These are phyloP conservation scores for Agelaius phoeniceus DNA, from an alignment of 2,113 vertebrate genomes.

Conservation along the genomic window DNA sequence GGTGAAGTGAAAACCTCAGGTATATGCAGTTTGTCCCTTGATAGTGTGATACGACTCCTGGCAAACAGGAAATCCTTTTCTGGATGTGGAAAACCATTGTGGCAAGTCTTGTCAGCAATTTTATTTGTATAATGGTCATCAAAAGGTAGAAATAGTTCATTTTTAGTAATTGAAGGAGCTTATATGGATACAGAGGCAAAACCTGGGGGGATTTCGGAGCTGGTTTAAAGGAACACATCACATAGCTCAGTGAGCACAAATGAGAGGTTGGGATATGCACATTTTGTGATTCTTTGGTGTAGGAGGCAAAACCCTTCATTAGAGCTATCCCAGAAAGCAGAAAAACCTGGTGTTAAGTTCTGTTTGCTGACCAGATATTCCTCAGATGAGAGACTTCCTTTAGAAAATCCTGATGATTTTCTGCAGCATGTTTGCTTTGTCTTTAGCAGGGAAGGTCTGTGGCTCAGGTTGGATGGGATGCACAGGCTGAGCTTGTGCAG, in stretches of 20 bases:
- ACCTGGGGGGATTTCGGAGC: background rate
- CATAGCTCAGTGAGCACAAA: background rate
- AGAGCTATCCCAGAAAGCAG: background rate
- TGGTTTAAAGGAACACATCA: conserved; percentile 1
- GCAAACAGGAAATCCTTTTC: background rate
- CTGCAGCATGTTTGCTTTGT: background rate
- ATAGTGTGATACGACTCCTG: background rate
- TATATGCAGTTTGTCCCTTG: background rate
- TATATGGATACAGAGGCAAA: background rate
- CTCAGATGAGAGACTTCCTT: background rate
- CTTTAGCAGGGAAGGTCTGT: background rate
- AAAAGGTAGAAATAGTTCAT: background rate
- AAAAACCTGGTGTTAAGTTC: background rate
- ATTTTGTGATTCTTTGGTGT: background rate
- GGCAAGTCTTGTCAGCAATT: background rate
- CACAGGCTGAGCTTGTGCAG: background rate
- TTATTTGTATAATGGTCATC: background rate
- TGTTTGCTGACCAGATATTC: background rate
- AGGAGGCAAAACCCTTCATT: conserved; percentile 11
- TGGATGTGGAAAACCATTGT: background rate
- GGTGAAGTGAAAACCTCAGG: conserved; percentile 16
- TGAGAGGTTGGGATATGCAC: background rate
- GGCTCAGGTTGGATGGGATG: background rate
- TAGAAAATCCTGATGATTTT: background rate
- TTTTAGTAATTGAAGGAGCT: conserved; percentile 7